Evolutionary conservation across 2,888 invertebrate genomes (phyloP), one percentile per base, ranked within the genome.

Genomic region (Abrostola tripartita): DNA sequence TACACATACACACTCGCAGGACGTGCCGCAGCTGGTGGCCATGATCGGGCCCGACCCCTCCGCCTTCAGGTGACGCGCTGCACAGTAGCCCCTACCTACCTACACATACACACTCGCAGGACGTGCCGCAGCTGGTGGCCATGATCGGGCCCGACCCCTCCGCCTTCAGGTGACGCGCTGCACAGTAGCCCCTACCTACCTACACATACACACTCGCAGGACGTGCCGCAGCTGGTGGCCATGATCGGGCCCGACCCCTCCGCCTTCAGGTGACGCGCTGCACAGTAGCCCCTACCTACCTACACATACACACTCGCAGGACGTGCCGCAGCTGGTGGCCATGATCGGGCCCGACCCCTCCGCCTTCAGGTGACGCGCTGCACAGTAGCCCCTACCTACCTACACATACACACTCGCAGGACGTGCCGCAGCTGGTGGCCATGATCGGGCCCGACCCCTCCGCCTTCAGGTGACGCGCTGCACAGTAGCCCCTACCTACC

Each of bases 21-120:
- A 98, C 91, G 98, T 98, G 77, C 98, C 98, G 44, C 98, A 98
- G 89, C 95, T 98, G 68, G 96, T 98, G 74, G 97, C 98, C 88
- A 97, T 98, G 97, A 97, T 98, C 85, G 98, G 98, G 35, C 98
- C 98, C 9, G 96, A 97, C 90, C 98, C 98, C 52, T 95, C 96
- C 82, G 96, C 96, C 84, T 98, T 98, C 92, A 96, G 96, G 85
- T 90, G 68, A 36, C 53, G n/a, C n/a, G 1, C 49, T 6, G 7
- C 12, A 9, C 24, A 1, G 2, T 6, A 6, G 24, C 24, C 24
- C 24, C 24, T 24, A n/a, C n/a, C n/a, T n/a, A n/a, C n/a, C n/a
- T n/a, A n/a, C n/a, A n/a, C n/a, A n/a, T n/a, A n/a, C n/a, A n/a
- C 97, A 98, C 84, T 97, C 98, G 47, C 96, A 96, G 74, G 98